Evolutionary conservation across 2,888 invertebrate species (phyloP), one percentile per base, ranked within the genome.

Genomic region (Sialis lutaria): DNA sequence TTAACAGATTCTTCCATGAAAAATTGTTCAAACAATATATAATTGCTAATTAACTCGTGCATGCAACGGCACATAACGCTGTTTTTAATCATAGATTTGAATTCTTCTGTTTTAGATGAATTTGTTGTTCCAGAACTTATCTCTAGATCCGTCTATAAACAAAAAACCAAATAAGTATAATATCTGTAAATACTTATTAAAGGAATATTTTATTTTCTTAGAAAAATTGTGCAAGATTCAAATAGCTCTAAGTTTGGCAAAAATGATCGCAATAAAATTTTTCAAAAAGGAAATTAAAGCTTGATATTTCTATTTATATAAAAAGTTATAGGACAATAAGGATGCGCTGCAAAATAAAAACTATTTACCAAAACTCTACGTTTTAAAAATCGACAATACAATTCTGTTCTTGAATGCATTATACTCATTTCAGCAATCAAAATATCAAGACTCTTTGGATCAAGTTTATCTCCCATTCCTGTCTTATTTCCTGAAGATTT

Each of bases 1-100:
- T 80, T 75, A 1, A 96, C 85, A 58, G 91, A 95, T 65, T 96
- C 93, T 54, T 89, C 85, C 75, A 97, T 80, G 63, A 92, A 97
- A 64, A 86, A 96, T 60, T 91, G 84, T 64, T 98, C 98, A 55
- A 97, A 70, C 13, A 84, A 74, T 46, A 97, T 75, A 67, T 98
- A 98, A 51, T 83, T 79, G 35, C 89, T 86, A 1, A 97, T 72
- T 30, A 89, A 61, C 55, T 87, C 86, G 59, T 89, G 89, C 67
- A 87, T 84, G 41, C 78, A 78, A 31, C 80, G 74, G 53, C 78
- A 85, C 51, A 83, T 67, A 56, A 78, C 81, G 50, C 86, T 84
- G 49, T 79, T 76, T 33, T 74, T 73, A 13, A 91, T 71, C 46
- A 84, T 67, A 44, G 71, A 67, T 52, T 87, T 82, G 34, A 82